Conservation (phyloP, 2,797 vertebrate species). For the Ara ararauna region DNA sequence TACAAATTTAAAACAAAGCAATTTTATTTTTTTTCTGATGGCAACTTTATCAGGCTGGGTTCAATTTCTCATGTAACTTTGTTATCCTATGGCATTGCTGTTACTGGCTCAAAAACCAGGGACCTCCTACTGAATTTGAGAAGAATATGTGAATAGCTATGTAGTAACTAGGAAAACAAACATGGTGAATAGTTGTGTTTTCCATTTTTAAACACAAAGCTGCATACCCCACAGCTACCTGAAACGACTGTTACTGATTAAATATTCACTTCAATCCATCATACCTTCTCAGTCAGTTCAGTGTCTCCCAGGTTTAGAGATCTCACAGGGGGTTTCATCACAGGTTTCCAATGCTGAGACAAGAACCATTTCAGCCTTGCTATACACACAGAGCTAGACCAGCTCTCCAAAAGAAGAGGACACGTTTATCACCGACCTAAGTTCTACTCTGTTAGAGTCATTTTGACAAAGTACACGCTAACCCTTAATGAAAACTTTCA, state of each 20-base stretch:
- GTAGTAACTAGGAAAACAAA: not conserved
- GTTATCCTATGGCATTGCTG: accelerated
- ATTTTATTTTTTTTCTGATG: not conserved
- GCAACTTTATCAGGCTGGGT: not conserved
- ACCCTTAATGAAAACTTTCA: not conserved
- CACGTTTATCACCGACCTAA: not conserved
- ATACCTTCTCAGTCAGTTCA: accelerated
- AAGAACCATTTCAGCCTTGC: not conserved
- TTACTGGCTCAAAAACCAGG: not conserved
- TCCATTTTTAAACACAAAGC: not conserved
- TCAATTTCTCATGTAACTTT: not conserved
- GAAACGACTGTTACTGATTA: not conserved
- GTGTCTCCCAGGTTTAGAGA: not conserved
- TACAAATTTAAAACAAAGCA: not conserved
- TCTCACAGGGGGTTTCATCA: not conserved
- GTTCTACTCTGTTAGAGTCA: not conserved
- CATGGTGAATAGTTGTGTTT: not conserved
- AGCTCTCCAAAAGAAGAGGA: not conserved
- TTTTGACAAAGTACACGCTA: not conserved
- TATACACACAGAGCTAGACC: not conserved
- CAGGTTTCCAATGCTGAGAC: not conserved
- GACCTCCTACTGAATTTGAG: not conserved
- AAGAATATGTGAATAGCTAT: not conserved
- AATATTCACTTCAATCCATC: not conserved
- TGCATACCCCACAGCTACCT: not conserved